Base-by-base conservation (phyloP, 2,113 vertebrate species). In the Protobothrops mucrosquamatus region DNA sequence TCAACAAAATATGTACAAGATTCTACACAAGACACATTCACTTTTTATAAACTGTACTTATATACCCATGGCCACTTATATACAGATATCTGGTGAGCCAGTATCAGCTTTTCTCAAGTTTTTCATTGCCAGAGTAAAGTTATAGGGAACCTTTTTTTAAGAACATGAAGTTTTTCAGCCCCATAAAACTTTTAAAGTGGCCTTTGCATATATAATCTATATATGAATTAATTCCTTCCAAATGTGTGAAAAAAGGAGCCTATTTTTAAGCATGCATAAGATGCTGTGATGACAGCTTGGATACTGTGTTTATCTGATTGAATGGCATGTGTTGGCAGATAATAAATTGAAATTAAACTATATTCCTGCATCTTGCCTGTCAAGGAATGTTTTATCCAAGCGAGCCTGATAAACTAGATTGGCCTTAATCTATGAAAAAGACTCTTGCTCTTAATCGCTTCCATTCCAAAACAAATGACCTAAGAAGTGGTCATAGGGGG, bases 301-400 rank as follows among this genome's bases (percentile, higher is more conserved):
- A 96, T 95, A 91, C 94, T 95, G 93, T 96, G 95, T 96, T 96
- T 97, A 95, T 97, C 95, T 96, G 95, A 96, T 95, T 95, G 95
- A 96, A 97, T 96, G 96, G 89, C 94, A 96, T 94, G 94, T 96
- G 95, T 96, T 97, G 95, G 97, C 96, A 97, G 96, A 96, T 94
- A 97, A 96, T 94, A 96, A 97, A 97, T 95, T 95, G 95, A 97
- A 97, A 95, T 97, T 95, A 96, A 96, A 96, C 95, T 95, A 93
- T 93, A 93, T 95, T 96, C 93, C 95, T 93, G 92, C 92, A 94
- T 74, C 59, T 93, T 97, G 94, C 91, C 94, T 95, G 93, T 95
- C 95, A 90, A 6, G 94, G 90, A 95, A 93, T 95, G 93, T 94
- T 97, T 96, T 94, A 95, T 93, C 95, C 92, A 95, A 93, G 34